Evolutionary conservation across 2,888 invertebrate species (phyloP).

Genomic region (Hedya salicella): DNA sequence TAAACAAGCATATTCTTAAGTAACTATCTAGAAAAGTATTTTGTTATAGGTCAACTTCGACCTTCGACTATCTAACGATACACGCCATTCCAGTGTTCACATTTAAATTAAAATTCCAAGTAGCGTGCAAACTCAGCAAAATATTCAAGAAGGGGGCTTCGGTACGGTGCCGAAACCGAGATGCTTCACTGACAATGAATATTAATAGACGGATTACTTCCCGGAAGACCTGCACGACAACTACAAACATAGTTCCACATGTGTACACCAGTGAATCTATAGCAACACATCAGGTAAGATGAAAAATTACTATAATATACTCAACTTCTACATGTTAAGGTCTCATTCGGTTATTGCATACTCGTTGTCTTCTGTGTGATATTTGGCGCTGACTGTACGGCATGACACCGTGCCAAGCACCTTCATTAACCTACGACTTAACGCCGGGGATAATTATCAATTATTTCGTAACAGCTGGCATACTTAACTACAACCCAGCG

Average conservation of each 20-base stretch:
- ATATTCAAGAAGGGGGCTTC: constrained; percentile 11
- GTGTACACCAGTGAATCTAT: neutral
- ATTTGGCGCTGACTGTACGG: constrained; percentile 9
- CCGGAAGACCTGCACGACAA: constrained; percentile 24
- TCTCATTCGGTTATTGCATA: neutral
- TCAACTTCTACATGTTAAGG: neutral
- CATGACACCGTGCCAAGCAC: constrained; percentile 15
- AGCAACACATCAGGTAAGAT: neutral
- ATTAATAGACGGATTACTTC: constrained; percentile 31
- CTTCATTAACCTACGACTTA: constrained; percentile 30
- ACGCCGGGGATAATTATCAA: constrained; percentile 11
- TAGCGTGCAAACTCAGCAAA: constrained; percentile 5
- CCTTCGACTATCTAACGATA: neutral
- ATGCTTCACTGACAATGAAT: constrained; percentile 37
- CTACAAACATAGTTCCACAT: constrained; percentile 11
- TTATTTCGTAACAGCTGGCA: constrained; percentile 10
- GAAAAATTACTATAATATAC: neutral
- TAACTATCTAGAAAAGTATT: no score
- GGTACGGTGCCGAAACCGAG: constrained; percentile 14
- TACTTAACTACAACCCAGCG: neutral
- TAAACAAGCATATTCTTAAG: no score
- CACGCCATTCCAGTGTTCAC: neutral
- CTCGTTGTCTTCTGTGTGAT: neutral
- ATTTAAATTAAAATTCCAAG: constrained; percentile 21
- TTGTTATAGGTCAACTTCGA: neutral